These are phyloP conservation scores for Tenebrosternarchus preto DNA, from an alignment of 2,113 vertebrate species.

Conservation along the genomic window DNA sequence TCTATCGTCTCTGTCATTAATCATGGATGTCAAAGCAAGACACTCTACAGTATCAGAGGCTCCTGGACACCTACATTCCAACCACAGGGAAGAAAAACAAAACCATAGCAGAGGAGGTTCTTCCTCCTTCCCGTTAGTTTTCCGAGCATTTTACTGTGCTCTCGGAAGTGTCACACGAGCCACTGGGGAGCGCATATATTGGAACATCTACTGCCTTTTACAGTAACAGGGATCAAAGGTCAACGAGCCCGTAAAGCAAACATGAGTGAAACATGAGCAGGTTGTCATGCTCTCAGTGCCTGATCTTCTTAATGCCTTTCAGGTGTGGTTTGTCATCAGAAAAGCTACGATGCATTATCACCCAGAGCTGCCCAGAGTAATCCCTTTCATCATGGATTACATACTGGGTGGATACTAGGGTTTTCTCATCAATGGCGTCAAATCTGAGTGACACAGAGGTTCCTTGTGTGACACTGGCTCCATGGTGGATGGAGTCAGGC, in stretches of 20 bases:
- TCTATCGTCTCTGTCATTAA: too few relatives aligned
- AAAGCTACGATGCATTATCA: not conserved
- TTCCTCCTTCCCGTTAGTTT: not conserved
- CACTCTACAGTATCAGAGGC: not conserved
- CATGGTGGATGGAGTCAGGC: not conserved
- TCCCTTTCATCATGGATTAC: not conserved
- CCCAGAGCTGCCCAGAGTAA: too few relatives aligned
- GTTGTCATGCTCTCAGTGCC: not conserved
- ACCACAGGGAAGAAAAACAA: not conserved
- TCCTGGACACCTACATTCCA: conserved; percentile 5
- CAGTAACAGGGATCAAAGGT: conserved; percentile 15
- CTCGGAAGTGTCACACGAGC: conserved; percentile 12
- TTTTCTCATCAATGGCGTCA: not conserved
- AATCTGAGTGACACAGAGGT: not conserved
- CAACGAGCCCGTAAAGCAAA: conserved; percentile 8
- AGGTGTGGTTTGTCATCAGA: not conserved
- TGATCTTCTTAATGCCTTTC: not conserved
- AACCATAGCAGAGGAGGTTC: not conserved
- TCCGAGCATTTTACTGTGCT: conserved; percentile 26
- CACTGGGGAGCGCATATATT: conserved; percentile 13
- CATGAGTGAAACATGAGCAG: not conserved
- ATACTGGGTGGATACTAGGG: not conserved
- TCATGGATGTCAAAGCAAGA: not conserved
- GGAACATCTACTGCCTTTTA: conserved; percentile 21
- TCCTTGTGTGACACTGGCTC: not conserved